Conservation (phyloP, 2,888 invertebrate genomes). For the Clitarchus hookeri region DNA sequence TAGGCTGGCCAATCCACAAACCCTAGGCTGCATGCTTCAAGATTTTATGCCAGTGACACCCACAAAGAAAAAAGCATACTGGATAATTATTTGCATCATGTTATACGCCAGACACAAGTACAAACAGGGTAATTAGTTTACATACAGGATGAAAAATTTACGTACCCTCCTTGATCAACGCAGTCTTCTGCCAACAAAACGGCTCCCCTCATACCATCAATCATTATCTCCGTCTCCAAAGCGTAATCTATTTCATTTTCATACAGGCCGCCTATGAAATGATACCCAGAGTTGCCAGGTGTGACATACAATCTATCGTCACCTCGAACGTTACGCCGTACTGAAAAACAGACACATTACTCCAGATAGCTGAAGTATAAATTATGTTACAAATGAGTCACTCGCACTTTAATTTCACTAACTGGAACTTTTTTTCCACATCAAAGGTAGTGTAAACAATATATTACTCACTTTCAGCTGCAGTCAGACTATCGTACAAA, state of each 20-base stretch:
- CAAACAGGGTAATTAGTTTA: too few species aligned
- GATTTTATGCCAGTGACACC: too few species aligned
- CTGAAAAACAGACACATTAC: constrained; percentile 53
- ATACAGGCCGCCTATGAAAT: constrained; percentile 72
- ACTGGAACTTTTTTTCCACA: too few species aligned
- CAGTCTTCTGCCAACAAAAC: constrained; percentile 74
- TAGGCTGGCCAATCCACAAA: too few species aligned
- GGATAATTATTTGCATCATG: too few species aligned
- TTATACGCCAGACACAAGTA: too few species aligned
- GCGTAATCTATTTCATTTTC: constrained; percentile 58
- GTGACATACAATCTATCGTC: constrained; percentile 89
- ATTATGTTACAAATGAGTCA: constrained; percentile 11
- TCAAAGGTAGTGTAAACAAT: not conserved
- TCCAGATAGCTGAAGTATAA: constrained; percentile 26
- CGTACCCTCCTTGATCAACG: constrained; percentile 69
- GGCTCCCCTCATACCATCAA: constrained; percentile 84
- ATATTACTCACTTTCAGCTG: constrained; percentile 72
- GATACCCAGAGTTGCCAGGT: constrained; percentile 63
- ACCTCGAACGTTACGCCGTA: constrained; percentile 81
- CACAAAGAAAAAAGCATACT: too few species aligned
- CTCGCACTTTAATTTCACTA: not conserved
- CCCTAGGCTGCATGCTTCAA: too few species aligned
- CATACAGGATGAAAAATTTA: not conserved
- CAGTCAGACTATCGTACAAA: constrained; percentile 78
- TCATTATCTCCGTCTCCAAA: constrained; percentile 63